These are phyloP conservation scores for Isoperla grammatica DNA, from an alignment of 2,888 invertebrate species.

Conservation along the genomic window DNA sequence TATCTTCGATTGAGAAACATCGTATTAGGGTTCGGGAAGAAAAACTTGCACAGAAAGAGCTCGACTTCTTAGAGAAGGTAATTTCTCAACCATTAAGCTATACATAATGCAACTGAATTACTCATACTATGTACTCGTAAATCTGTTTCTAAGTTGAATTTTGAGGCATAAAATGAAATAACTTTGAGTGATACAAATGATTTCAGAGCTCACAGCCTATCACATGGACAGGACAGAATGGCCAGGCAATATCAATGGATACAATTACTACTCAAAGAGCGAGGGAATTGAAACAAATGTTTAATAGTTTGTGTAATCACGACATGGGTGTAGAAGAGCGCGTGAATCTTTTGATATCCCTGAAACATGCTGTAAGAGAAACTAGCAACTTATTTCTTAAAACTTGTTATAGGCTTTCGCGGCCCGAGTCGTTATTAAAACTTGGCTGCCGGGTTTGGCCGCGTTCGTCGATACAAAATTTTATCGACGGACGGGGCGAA, in stretches of 20 bases:
- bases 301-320: slow-evolving; percentile 57
- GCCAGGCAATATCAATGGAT: slow-evolving; percentile 67
- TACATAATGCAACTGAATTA: too few species aligned
- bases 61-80: slow-evolving; percentile 40
- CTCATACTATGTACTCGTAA: too few species aligned
- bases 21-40: slow-evolving; percentile 42
- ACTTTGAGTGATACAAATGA: background rate
- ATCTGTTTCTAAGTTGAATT: too few species aligned
- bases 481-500: too few species aligned
- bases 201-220: slow-evolving; percentile 55
- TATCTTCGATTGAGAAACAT: slow-evolving; percentile 63
- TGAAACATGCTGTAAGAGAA: slow-evolving; percentile 52
- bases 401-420: too few species aligned
- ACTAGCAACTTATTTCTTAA: too few species aligned
- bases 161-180: too few species aligned
- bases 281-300: slow-evolving; percentile 65
- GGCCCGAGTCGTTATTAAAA: too few species aligned
- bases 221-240: slow-evolving; percentile 69
- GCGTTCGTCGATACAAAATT: too few species aligned
- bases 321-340: slow-evolving; percentile 58
- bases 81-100: background rate
- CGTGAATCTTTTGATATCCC: slow-evolving; percentile 61
- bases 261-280: slow-evolving; percentile 75
- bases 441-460: too few species aligned
- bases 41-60: slow-evolving; percentile 37